Conservation (phyloP, 2,113 vertebrate genomes). For the Dasyprocta punctata region DNA sequence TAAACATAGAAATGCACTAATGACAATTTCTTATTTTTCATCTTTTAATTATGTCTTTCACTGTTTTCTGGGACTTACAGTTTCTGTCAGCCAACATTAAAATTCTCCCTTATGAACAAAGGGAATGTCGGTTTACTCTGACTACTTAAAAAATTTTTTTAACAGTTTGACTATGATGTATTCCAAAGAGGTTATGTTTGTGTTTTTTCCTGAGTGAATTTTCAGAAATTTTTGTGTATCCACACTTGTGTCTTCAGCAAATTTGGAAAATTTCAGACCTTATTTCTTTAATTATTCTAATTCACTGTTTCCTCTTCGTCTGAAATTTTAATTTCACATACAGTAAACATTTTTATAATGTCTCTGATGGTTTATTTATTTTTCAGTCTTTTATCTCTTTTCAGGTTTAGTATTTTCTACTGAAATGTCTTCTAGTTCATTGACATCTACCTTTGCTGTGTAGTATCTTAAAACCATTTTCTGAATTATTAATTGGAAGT, state of each 20-base stretch:
- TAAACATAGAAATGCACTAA: background rate
- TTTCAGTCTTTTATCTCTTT: background rate
- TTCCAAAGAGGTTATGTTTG: background rate
- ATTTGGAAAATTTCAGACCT: background rate
- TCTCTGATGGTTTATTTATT: background rate
- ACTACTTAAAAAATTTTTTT: background rate
- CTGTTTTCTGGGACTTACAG: background rate
- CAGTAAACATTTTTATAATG: background rate
- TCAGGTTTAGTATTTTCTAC: background rate
- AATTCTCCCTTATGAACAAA: background rate
- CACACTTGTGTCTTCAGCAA: background rate
- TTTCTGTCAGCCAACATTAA: background rate
- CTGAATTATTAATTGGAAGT: background rate
- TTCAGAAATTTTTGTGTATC: background rate
- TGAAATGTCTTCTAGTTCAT: background rate
- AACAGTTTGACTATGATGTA: background rate
- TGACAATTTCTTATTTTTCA: background rate
- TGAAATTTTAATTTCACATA: background rate
- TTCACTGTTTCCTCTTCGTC: background rate
- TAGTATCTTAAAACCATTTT: background rate
- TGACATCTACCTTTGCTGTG: background rate
- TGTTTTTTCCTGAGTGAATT: background rate
- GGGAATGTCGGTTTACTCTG: background rate
- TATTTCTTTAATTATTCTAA: background rate
- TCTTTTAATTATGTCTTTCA: background rate